Conservation (phyloP, 2,113 vertebrate genomes). For the Elephantulus edwardii region DNA sequence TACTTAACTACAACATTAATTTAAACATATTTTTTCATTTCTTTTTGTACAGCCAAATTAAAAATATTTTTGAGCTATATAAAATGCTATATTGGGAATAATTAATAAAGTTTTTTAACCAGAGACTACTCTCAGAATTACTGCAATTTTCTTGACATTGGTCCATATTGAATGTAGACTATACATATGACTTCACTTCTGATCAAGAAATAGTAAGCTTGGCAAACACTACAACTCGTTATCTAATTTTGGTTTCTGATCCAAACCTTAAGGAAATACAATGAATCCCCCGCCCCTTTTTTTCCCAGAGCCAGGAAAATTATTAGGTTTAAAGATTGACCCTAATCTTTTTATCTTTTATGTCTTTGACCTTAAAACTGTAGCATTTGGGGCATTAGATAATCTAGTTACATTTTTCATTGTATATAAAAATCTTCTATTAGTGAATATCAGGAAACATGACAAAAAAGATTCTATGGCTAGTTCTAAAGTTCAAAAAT, state of each 20-base stretch:
- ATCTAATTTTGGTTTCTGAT: neutral
- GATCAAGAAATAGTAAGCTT: neutral
- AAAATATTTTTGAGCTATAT: slow-evolving; percentile 7
- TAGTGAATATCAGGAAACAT: neutral
- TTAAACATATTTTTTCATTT: slow-evolving; percentile 13
- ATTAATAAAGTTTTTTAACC: slow-evolving; percentile 9
- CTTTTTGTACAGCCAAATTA: slow-evolving; percentile 5
- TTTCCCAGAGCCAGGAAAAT: neutral
- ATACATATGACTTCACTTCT: neutral
- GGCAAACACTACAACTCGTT: slow-evolving; percentile 10
- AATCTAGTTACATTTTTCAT: neutral
- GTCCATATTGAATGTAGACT: neutral
- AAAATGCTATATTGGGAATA: slow-evolving; percentile 2
- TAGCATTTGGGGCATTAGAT: neutral
- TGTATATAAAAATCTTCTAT: neutral
- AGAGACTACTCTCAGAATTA: neutral
- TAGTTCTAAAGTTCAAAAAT: neutral
- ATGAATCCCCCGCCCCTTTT: neutral
- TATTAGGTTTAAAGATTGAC: neutral
- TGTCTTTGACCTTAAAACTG: neutral
- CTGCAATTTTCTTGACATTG: neutral
- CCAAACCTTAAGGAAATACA: slow-evolving; percentile 5
- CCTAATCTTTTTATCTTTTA: neutral
- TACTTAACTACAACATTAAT: too few species aligned
- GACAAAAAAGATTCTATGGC: neutral